These are phyloP conservation scores for Tautogolabrus adspersus DNA, from an alignment of 2,113 vertebrate species.

Conservation along the genomic window DNA sequence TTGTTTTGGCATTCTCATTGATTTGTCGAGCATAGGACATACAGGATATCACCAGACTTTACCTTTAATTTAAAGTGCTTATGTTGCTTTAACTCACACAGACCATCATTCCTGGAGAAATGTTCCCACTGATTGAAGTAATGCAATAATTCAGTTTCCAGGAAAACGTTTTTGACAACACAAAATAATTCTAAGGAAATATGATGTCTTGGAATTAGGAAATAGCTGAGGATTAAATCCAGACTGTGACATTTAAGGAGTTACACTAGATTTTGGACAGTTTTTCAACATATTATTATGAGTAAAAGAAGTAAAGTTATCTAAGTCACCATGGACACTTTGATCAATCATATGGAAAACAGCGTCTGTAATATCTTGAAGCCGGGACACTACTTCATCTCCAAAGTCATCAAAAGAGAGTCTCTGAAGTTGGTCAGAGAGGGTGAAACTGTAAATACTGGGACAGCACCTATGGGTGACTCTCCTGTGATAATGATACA, in stretches of 20 bases:
- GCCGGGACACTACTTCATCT: conserved; percentile 22
- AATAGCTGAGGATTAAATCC: conserved; percentile 8
- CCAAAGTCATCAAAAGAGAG: conserved; percentile 52
- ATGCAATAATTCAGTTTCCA: not conserved
- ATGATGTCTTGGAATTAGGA: not conserved
- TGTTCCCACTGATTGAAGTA: not conserved
- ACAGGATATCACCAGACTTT: not conserved
- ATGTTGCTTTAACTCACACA: not conserved
- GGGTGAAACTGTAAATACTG: conserved; percentile 39
- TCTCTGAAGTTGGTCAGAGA: conserved; percentile 39
- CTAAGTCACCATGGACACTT: conserved; percentile 22
- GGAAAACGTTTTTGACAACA: not conserved
- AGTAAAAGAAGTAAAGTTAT: not conserved
- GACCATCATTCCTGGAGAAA: not conserved
- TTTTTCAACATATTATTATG: not conserved
- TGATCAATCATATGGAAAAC: conserved; percentile 24
- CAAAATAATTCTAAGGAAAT: not conserved
- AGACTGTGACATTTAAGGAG: not conserved
- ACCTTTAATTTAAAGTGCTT: not conserved
- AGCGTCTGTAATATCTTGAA: not conserved
- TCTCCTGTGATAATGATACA: conserved; percentile 35
- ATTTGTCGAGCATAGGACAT: too few species aligned
- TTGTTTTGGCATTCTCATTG: too few species aligned
- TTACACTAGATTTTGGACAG: not conserved
- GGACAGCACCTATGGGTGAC: conserved; percentile 27